Base-by-base conservation (phyloP, 2,888 invertebrate genomes). In the Beris morrisii region DNA sequence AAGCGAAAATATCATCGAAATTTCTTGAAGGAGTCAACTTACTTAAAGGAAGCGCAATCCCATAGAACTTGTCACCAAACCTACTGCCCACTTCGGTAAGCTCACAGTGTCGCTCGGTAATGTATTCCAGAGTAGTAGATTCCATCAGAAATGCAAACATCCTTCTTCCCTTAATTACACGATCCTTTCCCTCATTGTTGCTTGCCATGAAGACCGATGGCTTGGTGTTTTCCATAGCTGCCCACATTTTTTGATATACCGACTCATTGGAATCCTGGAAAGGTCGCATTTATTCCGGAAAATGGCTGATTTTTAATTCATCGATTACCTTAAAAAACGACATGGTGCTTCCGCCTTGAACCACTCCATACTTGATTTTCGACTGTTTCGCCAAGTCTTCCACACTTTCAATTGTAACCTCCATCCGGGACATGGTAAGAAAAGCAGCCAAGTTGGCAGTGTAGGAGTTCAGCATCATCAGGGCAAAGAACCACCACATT, bases 81-180 rank as follows among this genome's bases (percentile, higher is more conserved):
- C 89, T 86, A 4, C 88, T 86, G 0, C 94, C 93, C 6, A 93
- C 88, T 83, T 92, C 90, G 76, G 87, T 90, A 69, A 96, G 84
- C 56, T 93, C 89, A 76, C 96, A 97, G 74, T 93, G 86, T 69
- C 92, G 84, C 78, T 94, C 91, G 70, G 92, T 85, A 74, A 90
- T 90, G 80, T 96, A 99, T 79, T 99, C 97, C 70, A 98, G 90
- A 1, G 91, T 90, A 0, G 95, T 92, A 6, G 95, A 96, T 82
- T 98, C 98, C 94, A 97, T 97, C 55, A 99, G 84, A 78, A 91
- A 98, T 3, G 98, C 98, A 79, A 95, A 99, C 64, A 84, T 85
- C 61, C 90, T 85, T 78, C 91, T 91, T 50, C 87, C 88, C 78
- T 88, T 89, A 61, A 86, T 74, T 0, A 97, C 97, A 68, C 93